phyloP scores from a whole-genome alignment of 2,113 vertebrate species.

The Lepisosteus oculatus region DNA sequence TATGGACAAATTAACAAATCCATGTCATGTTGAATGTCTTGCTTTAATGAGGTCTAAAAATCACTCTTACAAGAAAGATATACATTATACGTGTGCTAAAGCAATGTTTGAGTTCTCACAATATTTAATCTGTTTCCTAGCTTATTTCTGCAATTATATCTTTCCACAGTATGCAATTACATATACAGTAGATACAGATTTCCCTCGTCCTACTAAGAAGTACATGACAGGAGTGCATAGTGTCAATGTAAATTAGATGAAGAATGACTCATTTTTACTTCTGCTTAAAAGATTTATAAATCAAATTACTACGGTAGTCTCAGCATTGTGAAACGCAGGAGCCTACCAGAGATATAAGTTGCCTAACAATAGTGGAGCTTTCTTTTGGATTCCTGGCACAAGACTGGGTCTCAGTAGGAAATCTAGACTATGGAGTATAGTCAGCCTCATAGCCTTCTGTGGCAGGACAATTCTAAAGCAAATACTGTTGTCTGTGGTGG shows the following conservation, averaged over 20 bases:
- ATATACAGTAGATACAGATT: background rate
- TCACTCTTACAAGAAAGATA: too few relatives aligned
- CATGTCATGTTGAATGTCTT: too few relatives aligned
- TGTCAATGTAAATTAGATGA: conserved; percentile 44
- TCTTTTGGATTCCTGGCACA: conserved; percentile 22
- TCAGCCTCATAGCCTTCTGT: conserved; percentile 13
- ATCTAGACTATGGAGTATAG: conserved; percentile 14
- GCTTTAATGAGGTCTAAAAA: too few relatives aligned
- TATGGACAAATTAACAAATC: too few relatives aligned
- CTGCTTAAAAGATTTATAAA: conserved; percentile 43
- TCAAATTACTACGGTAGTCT: conserved; percentile 33
- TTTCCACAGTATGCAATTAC: too few relatives aligned
- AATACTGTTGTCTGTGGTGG: conserved; percentile 20
- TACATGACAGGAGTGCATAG: conserved; percentile 32
- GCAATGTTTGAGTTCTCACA: too few relatives aligned
- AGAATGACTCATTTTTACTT: conserved; percentile 41
- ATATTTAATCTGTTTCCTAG: too few relatives aligned
- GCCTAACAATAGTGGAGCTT: conserved; percentile 33
- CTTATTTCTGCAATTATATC: too few relatives aligned
- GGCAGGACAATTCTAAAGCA: conserved; percentile 20
- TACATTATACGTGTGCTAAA: too few relatives aligned
- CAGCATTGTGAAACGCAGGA: conserved; percentile 47
- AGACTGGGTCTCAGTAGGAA: conserved; percentile 15
- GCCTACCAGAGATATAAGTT: conserved; percentile 31
- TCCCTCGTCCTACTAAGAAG: conserved; percentile 20